Conservation (phyloP, 2,888 invertebrate species). For the Sarcophaga rosellei region DNA sequence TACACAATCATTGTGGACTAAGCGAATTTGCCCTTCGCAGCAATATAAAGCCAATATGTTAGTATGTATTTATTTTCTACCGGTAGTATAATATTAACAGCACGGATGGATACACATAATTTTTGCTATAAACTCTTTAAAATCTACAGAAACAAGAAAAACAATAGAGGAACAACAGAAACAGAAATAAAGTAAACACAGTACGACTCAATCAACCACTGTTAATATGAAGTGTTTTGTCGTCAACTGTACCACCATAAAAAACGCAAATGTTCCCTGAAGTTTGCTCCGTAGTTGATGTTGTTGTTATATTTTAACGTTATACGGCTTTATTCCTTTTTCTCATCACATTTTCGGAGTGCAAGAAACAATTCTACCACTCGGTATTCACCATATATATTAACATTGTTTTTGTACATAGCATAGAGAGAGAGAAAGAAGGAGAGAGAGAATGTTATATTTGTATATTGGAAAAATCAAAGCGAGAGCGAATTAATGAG, state of each 20-base stretch:
- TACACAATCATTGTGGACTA: too few species aligned
- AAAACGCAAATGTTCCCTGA: slow-evolving; percentile 64
- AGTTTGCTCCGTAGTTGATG: slow-evolving; percentile 60
- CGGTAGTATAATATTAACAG: slow-evolving; percentile 49
- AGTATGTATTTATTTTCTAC: slow-evolving; percentile 19
- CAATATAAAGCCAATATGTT: slow-evolving; percentile 63
- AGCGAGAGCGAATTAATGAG: neutral
- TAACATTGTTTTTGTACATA: slow-evolving; percentile 13
- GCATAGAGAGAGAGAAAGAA: slow-evolving; percentile 43
- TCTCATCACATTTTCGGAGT: slow-evolving; percentile 63
- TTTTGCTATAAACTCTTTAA: slow-evolving; percentile 57
- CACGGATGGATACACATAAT: slow-evolving; percentile 51
- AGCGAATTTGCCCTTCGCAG: slow-evolving; percentile 39
- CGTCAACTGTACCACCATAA: slow-evolving; percentile 76
- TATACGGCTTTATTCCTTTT: slow-evolving; percentile 76
- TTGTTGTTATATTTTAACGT: slow-evolving; percentile 60
- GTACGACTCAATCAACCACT: slow-evolving; percentile 61
- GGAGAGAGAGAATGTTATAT: neutral
- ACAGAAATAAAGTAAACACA: slow-evolving; percentile 28
- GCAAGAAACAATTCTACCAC: slow-evolving; percentile 38
- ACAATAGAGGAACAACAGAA: slow-evolving; percentile 16
- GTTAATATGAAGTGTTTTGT: slow-evolving; percentile 74
- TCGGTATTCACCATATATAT: slow-evolving; percentile 5
- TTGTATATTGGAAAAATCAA: neutral
- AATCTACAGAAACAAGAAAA: slow-evolving; percentile 4